phyloP scores from a whole-genome alignment of 2,888 invertebrate species.

The Parascotia fuliginaria region DNA sequence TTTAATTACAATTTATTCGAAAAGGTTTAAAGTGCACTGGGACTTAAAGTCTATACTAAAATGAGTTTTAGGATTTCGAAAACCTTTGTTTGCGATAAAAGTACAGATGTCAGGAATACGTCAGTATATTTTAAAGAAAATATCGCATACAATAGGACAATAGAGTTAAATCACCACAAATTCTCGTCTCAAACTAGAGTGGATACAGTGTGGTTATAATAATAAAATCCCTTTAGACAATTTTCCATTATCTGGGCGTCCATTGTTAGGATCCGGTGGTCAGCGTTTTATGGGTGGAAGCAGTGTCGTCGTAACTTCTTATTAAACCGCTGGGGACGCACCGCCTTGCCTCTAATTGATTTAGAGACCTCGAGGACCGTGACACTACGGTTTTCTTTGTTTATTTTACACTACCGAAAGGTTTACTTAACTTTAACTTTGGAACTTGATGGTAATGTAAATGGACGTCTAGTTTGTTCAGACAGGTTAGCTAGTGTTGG shows the following conservation, averaged over 20 bases:
- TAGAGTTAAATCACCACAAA: slow-evolving; percentile 66
- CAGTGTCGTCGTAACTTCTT: slow-evolving; percentile 77
- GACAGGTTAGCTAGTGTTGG: slow-evolving; percentile 14
- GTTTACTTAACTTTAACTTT: slow-evolving; percentile 45
- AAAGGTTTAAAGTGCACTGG: slow-evolving; percentile 8
- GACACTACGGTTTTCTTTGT: slow-evolving; percentile 63
- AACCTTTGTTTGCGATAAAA: slow-evolving; percentile 7
- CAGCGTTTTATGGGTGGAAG: slow-evolving; percentile 75
- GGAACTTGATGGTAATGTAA: slow-evolving; percentile 42
- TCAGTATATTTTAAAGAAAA: slow-evolving; percentile 27
- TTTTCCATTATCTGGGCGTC: slow-evolving; percentile 80
- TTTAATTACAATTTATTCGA: slow-evolving; percentile 32
- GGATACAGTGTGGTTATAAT: slow-evolving; percentile 73
- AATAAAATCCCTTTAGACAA: slow-evolving; percentile 80
- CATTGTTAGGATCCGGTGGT: slow-evolving; percentile 73
- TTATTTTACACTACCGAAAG: slow-evolving; percentile 54
- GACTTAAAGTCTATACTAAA: too few relatives aligned
- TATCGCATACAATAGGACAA: slow-evolving; percentile 49
- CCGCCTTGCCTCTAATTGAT: slow-evolving; percentile 78
- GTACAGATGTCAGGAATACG: slow-evolving; percentile 5
- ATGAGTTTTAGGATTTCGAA: neutral
- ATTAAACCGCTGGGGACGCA: slow-evolving; percentile 76
- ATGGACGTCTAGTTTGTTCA: slow-evolving; percentile 27
- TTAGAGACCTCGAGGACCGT: slow-evolving; percentile 67
- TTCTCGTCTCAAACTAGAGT: slow-evolving; percentile 67